Base-by-base conservation (phyloP, 1,140 invertebrate genomes). In the Drosophila prosaltans region DNA sequence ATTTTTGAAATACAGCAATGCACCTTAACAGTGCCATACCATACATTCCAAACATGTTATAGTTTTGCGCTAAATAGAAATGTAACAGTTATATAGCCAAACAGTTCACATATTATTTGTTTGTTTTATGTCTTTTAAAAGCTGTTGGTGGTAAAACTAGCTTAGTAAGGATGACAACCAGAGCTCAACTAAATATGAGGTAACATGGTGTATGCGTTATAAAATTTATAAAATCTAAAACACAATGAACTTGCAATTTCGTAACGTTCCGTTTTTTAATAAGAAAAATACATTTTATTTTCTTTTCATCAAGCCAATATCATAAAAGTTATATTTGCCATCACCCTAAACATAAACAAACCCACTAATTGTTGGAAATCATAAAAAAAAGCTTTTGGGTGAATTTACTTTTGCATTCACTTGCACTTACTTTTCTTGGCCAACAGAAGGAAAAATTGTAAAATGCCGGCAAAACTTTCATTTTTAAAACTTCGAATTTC, bases 381-480 rank as follows among this genome's bases (percentile, higher is more conserved):
- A 30, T 30, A 24, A 21, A 11, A 11, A 41, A 77, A 82, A 77
- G 72, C 72, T 80, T 77, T 76, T 21, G 64, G 32, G 1, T 16
- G 16, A 16, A 16, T 16, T 16, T 16, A 16, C 10, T 39, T 11
- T 9, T 62, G 62, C 43, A 16, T 16, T 16, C 54, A 74, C 75
- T 74, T 71, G 81, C 70, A 76, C 57, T 67, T 26, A 51, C 21
- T 51, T 71, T 71, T 54, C 66, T 67, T 60, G 68, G 48, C 32
- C 54, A 70, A 57, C 81, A 88, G 76, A 80, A 6, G 76, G 76
- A 6, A 63, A 55, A 43, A 11, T 62, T 16, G 61, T 28, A 21
- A 80, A 88, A 83, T 55, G 84, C 84, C 83, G 84, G 84, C 65
- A 80, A 55, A 54, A 67, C 55, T 51, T 30, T 41, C 16, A 40